Evolutionary conservation across 2,888 invertebrate genomes (phyloP).

Genomic region (Caenorhabditis sp.): DNA sequence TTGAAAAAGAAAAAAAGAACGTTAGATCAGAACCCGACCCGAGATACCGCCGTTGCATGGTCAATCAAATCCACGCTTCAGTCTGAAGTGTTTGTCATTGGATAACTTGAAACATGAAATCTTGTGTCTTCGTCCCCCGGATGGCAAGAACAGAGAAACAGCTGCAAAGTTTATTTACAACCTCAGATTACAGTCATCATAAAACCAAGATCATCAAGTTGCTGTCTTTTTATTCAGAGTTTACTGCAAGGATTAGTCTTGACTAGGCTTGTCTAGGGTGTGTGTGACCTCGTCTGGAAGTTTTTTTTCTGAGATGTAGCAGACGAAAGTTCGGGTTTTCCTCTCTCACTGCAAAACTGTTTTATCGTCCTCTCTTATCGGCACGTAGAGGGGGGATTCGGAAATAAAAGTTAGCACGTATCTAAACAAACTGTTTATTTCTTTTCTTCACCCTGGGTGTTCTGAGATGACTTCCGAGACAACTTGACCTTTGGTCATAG

Average conservation of each 20-base stretch:
- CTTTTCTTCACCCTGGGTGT: conserved; percentile 13
- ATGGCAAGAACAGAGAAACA: background rate
- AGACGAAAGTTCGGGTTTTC: conserved; percentile 31
- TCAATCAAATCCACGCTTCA: conserved; percentile 58
- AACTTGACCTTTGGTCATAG: conserved; percentile 16
- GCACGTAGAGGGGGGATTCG: conserved; percentile 45
- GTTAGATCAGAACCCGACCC: conserved; percentile 51
- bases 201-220: conserved; percentile 47
- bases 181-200: conserved; percentile 49
- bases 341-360: conserved; percentile 25
- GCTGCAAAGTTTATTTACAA: conserved; percentile 46
- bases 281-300: conserved; percentile 54
- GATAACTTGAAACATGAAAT: conserved; percentile 49
- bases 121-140: conserved; percentile 12
- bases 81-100: conserved; percentile 18
- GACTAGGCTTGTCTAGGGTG: conserved; percentile 13
- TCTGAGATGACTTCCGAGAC: conserved; percentile 30
- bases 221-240: conserved; percentile 8
- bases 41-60: conserved; percentile 37
- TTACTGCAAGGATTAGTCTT: conserved; percentile 55
- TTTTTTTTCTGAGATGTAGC: conserved; percentile 4
- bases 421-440: conserved; percentile 38
- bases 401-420: conserved; percentile 34
- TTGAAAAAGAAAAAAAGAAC: conserved; percentile 36
- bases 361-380: conserved; percentile 46